Base-by-base conservation (phyloP, 2,888 invertebrate species). In the Aphodius granarius region DNA sequence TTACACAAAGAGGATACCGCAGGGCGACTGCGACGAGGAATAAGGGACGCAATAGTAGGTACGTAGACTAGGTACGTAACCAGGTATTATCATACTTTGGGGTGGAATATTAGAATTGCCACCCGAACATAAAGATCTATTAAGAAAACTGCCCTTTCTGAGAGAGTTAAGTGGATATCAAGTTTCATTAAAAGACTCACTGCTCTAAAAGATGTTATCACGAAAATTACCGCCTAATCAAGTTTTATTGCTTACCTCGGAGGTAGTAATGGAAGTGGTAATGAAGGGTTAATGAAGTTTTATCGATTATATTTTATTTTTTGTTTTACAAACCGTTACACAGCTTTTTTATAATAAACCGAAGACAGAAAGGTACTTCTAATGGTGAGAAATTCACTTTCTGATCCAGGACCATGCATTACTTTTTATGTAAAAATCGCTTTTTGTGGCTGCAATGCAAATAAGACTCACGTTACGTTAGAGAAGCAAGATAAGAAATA, bases 1-100 rank as follows among this genome's bases (percentile, higher is more conserved):
- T 75, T 75, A 73, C 75, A n/a, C 68, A 62, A 66, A 23, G 63
- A 66, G 74, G 68, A n/a, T 20, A 13, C 6, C 20, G 21, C 16
- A 16, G 19, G 16, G 21, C 68, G 43, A 43, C 6, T 43, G 13
- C 6, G 13, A 43, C 43, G 43, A 43, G 9, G 2, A 43, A 43
- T n/a, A n/a, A n/a, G n/a, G 43, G 2, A 0, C 2, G 3, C 6
- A 0, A 6, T 13, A 13, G 20, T 18, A 21, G 68, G 21, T 68
- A 21, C 20, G n/a, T n/a, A 68, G 65, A 65, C 18, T 65, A 19
- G 19, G 65, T 17, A 65, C 16, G 65, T n/a, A 17, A n/a, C n/a
- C n/a, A 43, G 43, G 43, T 43, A 43, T 43, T 22, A 68, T 68
- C 21, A 68, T 68, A 21, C 22, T 68, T 68, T 20, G 21, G 68